Conservation (phyloP, 2,888 invertebrate species). For the Oegoconia quadripuncta region DNA sequence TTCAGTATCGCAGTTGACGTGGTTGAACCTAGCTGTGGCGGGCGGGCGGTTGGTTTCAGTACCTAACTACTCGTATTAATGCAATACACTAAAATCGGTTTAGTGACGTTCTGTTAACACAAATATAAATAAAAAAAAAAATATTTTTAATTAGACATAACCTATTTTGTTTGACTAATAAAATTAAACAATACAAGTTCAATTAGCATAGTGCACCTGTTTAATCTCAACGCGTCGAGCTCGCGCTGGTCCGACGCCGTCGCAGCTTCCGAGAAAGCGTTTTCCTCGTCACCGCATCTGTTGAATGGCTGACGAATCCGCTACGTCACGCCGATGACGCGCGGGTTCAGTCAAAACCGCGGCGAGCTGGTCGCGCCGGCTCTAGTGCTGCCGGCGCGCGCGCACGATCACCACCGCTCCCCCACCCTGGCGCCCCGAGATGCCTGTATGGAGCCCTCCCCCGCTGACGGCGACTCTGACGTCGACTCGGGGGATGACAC, state of each 20-base stretch:
- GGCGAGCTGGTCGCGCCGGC: conserved; percentile 45
- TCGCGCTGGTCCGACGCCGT: background rate
- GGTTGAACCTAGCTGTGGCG: no score
- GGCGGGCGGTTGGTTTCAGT: no score
- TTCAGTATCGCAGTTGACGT: no score
- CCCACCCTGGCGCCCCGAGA: conserved; percentile 64
- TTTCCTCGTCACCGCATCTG: conserved; percentile 64
- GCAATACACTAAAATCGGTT: no score
- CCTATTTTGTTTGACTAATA: no score
- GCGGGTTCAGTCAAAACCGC: conserved; percentile 52
- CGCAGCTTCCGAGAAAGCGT: conserved; percentile 64
- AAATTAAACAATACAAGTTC: no score
- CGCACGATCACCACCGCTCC: background rate
- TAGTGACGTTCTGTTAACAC: no score
- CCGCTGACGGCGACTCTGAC: conserved; percentile 38
- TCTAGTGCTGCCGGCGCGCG: conserved; percentile 50
- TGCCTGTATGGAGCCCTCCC: conserved; percentile 66
- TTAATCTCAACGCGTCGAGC: no score
- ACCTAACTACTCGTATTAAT: no score
- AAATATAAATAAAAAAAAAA: no score
- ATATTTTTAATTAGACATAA: no score
- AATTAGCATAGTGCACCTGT: no score
- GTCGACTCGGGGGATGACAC: conserved; percentile 59
- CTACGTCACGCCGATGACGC: conserved; percentile 67
- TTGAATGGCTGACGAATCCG: conserved; percentile 27